These are phyloP conservation scores for Stomatorhinus ivindoensis DNA, from an alignment of 2,113 vertebrate species.

Conservation along the genomic window DNA sequence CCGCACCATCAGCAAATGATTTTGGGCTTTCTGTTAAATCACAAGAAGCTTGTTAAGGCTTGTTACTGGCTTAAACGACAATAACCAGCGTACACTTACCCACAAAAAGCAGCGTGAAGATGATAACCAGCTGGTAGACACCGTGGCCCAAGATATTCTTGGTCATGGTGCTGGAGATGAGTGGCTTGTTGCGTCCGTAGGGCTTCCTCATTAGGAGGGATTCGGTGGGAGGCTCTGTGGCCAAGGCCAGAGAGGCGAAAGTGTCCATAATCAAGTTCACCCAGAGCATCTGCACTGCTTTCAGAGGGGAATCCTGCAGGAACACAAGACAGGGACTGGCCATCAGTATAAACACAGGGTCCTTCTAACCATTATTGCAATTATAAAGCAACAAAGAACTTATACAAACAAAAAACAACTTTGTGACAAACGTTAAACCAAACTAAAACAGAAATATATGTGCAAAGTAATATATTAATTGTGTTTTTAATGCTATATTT, in stretches of 20 bases:
- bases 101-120: slow-evolving; percentile 86
- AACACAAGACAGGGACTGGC: neutral
- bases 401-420: too few species aligned
- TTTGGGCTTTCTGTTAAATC: neutral
- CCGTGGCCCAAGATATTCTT: slow-evolving; percentile 94
- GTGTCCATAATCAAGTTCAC: slow-evolving; percentile 98
- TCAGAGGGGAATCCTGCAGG: slow-evolving; percentile 84
- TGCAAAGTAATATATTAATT: neutral
- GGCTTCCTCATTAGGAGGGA: slow-evolving; percentile 79
- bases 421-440: neutral
- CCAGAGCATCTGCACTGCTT: slow-evolving; percentile 97
- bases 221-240: slow-evolving; percentile 87
- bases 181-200: slow-evolving; percentile 89
- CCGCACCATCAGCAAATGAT: neutral
- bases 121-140: slow-evolving; percentile 85
- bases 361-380: neutral
- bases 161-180: slow-evolving; percentile 96
- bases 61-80: neutral
- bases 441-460: neutral
- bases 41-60: neutral
- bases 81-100: slow-evolving; percentile 56
- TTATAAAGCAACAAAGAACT: neutral
- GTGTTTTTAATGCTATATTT: neutral
- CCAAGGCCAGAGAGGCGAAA: slow-evolving; percentile 87
- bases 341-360: neutral